Base-by-base conservation (phyloP, 2,888 invertebrate species). In the Protonemura montana region DNA sequence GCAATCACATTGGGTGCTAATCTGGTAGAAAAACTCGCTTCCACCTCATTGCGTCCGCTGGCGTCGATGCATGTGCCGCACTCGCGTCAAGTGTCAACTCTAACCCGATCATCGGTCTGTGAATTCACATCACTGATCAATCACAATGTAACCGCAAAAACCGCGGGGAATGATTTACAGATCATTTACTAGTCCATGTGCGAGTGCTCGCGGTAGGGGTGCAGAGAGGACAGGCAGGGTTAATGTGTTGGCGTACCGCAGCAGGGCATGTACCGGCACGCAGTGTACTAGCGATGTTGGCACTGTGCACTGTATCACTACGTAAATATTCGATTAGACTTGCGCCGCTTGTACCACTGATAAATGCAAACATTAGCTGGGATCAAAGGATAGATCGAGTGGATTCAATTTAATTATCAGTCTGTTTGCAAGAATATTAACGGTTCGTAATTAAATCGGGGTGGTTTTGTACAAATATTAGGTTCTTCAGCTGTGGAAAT, bases 391-490 rank as follows among this genome's bases (percentile, higher is more conserved):
- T 29, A 13, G 59, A 59, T 59, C 21, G 59, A 59, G n/a, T 81
- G 27, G 30, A n/a, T 16, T 25, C 59, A 84, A 84, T 76, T 59
- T 76, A 84, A 84, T 84, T 84, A 84, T 21, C 42, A 26, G 84
- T 28, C n/a, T 84, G 59, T 84, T 84, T 59, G 59, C 76, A 59
- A 28, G 27, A 84, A 84, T 84, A 84, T 84, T 84, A 83, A 84
- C 84, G n/a, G 76, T 26, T 28, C 59, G 84, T 84, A 84, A 84
- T 84, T 84, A 26, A 84, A 84, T 84, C 76, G 59, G 59, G n/a
- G 29, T 59, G 26, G 28, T 26, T 25, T 59, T 76, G 59, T 42
- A 7, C 30, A 84, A 84, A 84, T 84, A 84, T 59, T 42, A 13
- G 29, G 27, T 59, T n/a, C 28, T 78, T 78, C 78, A n/a, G 59